Base-by-base conservation (phyloP, 1,140 invertebrate genomes). In the Drosophila murphyi region DNA sequence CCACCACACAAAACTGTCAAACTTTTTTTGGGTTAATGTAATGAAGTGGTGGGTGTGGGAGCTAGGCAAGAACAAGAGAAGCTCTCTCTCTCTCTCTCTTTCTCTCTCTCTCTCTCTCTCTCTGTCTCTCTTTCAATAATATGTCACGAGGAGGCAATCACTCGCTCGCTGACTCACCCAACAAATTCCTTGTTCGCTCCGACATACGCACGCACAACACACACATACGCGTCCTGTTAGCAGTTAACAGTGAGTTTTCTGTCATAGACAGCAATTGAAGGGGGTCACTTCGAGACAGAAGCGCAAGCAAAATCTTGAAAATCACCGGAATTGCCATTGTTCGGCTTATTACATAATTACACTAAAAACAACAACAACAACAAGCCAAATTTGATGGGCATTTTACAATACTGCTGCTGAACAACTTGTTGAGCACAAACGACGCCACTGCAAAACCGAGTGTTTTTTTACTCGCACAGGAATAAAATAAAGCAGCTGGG, bases 111-210 rank as follows among this genome's bases (percentile, higher is more conserved):
- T 45, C 57, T 69, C 56, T 6, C n/a, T 20, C 62, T 20, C 39
- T 43, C 50, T 43, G 39, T 8, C 28, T 3, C 52, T 47, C 60
- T 43, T n/a, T 28, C 12, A 51, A 60, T 64, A 71, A 69, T 61
- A 88, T 88, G 82, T 88, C 83, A 87, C 67, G 65, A 71, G 43
- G 83, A 88, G 82, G 76, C 83, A 79, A 72, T 73, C 74, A 72
- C 59, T 59, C 29, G 37, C 37, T 59, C 59, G 39, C 52, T 67
- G 37, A 57, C 63, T 56, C 41, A 50, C 45, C 65, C 68, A 56
- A 12, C 4, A 10, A 29, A 34, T 55, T 41, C 7, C 54, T 41
- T 12, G 45, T 56, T 55, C 56, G 5, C 39, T 76, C 71, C 51
- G 52, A 41, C 61, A 70, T 37, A 51, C 39, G 52, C 43, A 63